Percentiles rank a stretch among this genome's conserved stretches.
phyloP scores from a whole-genome alignment of 2,888 invertebrate species.

The Drosophila kambysellisi region DNA sequence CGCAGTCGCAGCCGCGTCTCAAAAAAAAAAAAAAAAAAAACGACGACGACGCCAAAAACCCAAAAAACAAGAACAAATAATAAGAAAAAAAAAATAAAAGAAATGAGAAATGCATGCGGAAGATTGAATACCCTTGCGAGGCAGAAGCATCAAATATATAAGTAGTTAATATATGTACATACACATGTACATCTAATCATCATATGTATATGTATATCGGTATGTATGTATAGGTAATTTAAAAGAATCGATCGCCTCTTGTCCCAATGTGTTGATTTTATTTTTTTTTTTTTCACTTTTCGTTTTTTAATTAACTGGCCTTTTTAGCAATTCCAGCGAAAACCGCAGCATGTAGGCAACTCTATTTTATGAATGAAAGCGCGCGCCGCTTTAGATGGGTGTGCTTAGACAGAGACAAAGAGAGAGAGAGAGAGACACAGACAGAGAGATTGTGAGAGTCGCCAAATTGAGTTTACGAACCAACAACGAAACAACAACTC shows the following conservation, averaged over 20 bases:
- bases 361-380: conserved; percentile 42
- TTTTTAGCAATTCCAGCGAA: conserved; percentile 14
- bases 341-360: conserved; percentile 29
- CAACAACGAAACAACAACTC: conserved; percentile 17
- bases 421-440: not conserved
- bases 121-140: conserved; percentile 25
- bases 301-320: conserved; percentile 13
- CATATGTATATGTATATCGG: not conserved
- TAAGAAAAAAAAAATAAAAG: not conserved
- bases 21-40: conserved; percentile 12
- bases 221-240: not conserved
- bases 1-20: conserved; percentile 16
- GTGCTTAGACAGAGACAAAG: conserved; percentile 10
- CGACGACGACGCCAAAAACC: conserved; percentile 20
- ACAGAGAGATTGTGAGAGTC: not conserved
- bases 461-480: not conserved
- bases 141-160: not conserved
- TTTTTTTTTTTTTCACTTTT: not conserved
- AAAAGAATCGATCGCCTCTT: not conserved
- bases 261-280: not conserved
- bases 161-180: not conserved
- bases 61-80: conserved; percentile 19
- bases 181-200: not conserved
- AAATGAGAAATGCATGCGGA: not conserved
- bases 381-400: conserved; percentile 4